Conservation (phyloP, 2,797 vertebrate genomes). For the Carcharodon carcharias region DNA sequence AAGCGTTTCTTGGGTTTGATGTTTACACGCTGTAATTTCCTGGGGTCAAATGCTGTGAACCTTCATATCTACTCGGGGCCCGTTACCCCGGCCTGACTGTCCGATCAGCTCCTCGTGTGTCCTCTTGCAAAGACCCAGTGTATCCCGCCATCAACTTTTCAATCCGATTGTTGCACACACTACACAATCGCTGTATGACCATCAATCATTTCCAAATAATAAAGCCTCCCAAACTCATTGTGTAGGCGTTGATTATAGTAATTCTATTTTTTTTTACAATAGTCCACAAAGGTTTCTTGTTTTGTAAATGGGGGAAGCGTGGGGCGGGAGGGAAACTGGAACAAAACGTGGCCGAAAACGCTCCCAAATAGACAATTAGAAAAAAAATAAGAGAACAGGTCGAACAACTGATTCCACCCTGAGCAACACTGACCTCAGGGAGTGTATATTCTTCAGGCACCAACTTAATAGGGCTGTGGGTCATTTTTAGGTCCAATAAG, state of each 20-base stretch:
- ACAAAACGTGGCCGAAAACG: background rate
- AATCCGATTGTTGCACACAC: background rate
- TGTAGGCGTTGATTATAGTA: conserved; percentile 2
- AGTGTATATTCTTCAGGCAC: background rate
- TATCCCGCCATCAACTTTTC: background rate
- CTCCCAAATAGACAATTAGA: background rate
- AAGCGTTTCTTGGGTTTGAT: conserved; percentile 26
- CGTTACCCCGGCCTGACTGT: background rate
- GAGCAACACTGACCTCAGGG: conserved; percentile 30
- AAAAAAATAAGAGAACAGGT: background rate
- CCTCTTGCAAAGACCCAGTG: background rate
- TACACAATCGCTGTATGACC: background rate
- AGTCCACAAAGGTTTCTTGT: conserved; percentile 13
- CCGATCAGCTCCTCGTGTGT: background rate
- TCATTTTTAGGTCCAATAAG: conserved; percentile 8
- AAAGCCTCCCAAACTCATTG: conserved; percentile 26
- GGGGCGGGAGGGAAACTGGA: background rate
- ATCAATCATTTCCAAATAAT: conserved; percentile 32
- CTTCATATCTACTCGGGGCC: background rate
- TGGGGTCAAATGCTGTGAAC: conserved; percentile 27
- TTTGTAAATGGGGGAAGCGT: background rate
- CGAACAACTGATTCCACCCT: conserved; percentile 12
- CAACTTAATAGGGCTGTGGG: conserved; percentile 9
- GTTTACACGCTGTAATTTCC: conserved; percentile 33
- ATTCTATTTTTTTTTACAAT: background rate